Evolutionary conservation across 2,888 invertebrate genomes (phyloP), one percentile per base, ranked within the genome.

Genomic region (Plebejus argus): DNA sequence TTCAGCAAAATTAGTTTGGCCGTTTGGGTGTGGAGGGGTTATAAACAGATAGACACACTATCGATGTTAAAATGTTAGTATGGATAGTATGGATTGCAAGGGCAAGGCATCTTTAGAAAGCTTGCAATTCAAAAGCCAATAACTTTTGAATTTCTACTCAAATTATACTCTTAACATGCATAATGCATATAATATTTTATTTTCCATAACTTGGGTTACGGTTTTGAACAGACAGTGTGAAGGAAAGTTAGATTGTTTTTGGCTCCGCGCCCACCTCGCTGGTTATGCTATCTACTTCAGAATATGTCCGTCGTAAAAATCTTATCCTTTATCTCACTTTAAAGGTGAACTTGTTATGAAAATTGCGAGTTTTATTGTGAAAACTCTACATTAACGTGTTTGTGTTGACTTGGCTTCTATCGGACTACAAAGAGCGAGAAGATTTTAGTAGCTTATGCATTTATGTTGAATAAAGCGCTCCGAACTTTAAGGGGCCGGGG

Each of bases 221-320:
- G n/a, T 39, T 71, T 20, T 35, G 20, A 71, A 71, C 86, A 87
- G 89, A 89, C 88, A 89, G 87, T 89, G 86, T 85, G 85, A 82
- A 82, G 83, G 84, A 85, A 86, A 84, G 82, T 81, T 81, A 86
- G 83, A 87, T 88, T 84, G 84, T 85, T 87, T 88, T 88, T 91
- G 91, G 91, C 91, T 87, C 77, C 77, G 79, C 83, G 91, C 91
- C 91, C 83, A 80, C 71, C 81, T 78, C 81, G 82, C 84, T 82
- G 84, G 84, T 83, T 86, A 86, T 85, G 84, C 84, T 81, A 81
- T 82, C 83, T 82, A 80, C 81, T 83, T 82, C 82, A 81, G 78
- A 82, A 81, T 83, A 84, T 85, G 82, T 82, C 82, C 82, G 81
- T 81, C 81, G 83, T 84, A 85, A 85, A 86, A 86, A 84, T 82